Conservation (phyloP, 2,888 invertebrate species). For the Scaptodrosophila latifasciaeformis region DNA sequence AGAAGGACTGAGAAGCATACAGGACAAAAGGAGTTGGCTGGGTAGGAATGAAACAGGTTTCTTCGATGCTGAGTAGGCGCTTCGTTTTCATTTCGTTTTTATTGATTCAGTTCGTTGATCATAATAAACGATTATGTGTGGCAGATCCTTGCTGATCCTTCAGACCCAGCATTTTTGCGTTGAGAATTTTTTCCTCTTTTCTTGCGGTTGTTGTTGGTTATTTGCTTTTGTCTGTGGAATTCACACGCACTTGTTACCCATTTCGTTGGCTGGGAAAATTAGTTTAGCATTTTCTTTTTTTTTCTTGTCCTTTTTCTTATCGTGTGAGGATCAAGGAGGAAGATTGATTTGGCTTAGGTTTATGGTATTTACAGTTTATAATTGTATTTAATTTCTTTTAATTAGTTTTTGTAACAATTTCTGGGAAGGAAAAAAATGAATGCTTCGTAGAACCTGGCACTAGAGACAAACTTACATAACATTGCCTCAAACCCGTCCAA, state of each 20-base stretch:
- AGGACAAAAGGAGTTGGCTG: no score
- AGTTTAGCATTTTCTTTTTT: slow-evolving; percentile 31
- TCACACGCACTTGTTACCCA: slow-evolving; percentile 57
- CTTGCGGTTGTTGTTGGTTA: no score
- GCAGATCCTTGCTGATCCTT: slow-evolving; percentile 38
- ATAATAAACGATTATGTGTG: slow-evolving; percentile 63
- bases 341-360: neutral
- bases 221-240: slow-evolving; percentile 29
- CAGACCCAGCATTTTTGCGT: slow-evolving; percentile 33
- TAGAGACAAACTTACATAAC: no score
- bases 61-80: slow-evolving; percentile 50
- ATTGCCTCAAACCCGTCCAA: neutral
- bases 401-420: neutral
- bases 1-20: slow-evolving; percentile 27
- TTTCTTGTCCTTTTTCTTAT: slow-evolving; percentile 15
- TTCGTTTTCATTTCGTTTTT: slow-evolving; percentile 46
- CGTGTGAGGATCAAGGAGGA: neutral
- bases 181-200: slow-evolving; percentile 35
- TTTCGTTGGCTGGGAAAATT: slow-evolving; percentile 57
- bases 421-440: no score
- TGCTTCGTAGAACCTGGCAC: no score
- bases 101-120: slow-evolving; percentile 67
- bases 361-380: neutral
- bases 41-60: slow-evolving; percentile 28
- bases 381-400: neutral